A percentile compares a stretch with the other conserved stretches of the same genome.
These are phyloP conservation scores for Umimayanthus chanpuru DNA, from an alignment of 92 coral and sea anemone genomes.

Conservation along the genomic window DNA sequence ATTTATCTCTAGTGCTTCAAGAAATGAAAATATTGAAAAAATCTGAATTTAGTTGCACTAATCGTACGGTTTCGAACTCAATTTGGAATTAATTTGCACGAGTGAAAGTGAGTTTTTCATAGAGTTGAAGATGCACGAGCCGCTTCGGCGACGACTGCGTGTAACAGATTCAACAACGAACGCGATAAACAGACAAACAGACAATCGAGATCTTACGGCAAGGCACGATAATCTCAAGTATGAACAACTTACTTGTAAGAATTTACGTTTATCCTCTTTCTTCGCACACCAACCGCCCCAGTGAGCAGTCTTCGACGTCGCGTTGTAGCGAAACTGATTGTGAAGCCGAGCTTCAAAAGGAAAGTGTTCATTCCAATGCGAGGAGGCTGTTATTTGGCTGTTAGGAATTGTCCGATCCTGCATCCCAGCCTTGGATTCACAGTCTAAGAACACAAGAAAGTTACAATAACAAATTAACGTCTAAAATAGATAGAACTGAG, in stretches of 20 bases:
- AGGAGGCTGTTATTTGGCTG: constrained; percentile 48
- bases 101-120: no score
- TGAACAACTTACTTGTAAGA: constrained; percentile 34
- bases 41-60: no score
- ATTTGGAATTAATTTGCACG: no score
- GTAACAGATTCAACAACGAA: background rate
- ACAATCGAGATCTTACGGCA: no score
- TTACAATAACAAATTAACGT: no score
- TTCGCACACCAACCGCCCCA: constrained; percentile 63
- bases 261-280: constrained; percentile 21
- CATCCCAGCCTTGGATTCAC: constrained; percentile 53
- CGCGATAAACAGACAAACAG: no score
- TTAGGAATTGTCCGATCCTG: constrained; percentile 50
- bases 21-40: no score
- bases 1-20: no score
- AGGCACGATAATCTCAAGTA: background rate
- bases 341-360: constrained; percentile 44
- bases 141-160: no score
- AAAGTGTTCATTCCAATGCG: constrained; percentile 22
- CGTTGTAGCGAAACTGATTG: constrained; percentile 34
- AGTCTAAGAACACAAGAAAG: constrained; percentile 30
- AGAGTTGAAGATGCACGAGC: no score
- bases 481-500: no score
- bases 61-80: no score
- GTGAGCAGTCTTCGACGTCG: background rate